Evolutionary conservation across 2,797 vertebrate species (phyloP).

Genomic region (Gadopsis bispinosus): DNA sequence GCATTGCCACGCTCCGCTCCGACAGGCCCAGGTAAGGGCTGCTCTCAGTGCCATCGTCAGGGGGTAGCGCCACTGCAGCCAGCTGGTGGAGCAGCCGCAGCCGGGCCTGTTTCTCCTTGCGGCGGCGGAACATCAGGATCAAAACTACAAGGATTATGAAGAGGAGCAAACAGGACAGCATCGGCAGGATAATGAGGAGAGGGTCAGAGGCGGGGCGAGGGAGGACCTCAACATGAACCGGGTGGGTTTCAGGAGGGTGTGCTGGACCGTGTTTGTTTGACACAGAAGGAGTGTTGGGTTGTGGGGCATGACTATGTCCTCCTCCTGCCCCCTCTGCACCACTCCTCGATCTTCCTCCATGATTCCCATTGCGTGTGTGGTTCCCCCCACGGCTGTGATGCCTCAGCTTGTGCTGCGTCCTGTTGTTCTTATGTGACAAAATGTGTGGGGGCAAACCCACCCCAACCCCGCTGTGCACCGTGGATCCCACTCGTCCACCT

Average conservation of each 20-base stretch:
- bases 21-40: constrained; percentile 69
- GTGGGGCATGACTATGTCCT: constrained; percentile 19
- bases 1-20: constrained; percentile 85
- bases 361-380: constrained; percentile 65
- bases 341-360: constrained; percentile 44
- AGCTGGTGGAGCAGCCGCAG: constrained; percentile 77
- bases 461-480: background rate
- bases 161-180: constrained; percentile 86
- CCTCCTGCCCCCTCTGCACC: constrained; percentile 33
- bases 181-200: constrained; percentile 86
- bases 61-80: constrained; percentile 42
- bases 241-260: constrained; percentile 54
- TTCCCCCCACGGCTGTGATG: constrained; percentile 78
- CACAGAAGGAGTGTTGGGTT: constrained; percentile 54
- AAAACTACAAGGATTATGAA: constrained; percentile 81
- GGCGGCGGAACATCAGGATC: constrained; percentile 86
- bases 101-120: constrained; percentile 84
- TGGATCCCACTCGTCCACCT: constrained; percentile 41
- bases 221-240: constrained; percentile 70
- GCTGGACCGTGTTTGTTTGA: constrained; percentile 50
- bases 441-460: constrained; percentile 60
- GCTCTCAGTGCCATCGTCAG: constrained; percentile 29
- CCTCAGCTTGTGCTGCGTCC: constrained; percentile 72
- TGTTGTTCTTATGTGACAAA: constrained; percentile 69
- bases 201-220: constrained; percentile 80